These are phyloP conservation scores for Sitophilus oryzae DNA, from an alignment of 1,140 invertebrate genomes.

Conservation along the genomic window DNA sequence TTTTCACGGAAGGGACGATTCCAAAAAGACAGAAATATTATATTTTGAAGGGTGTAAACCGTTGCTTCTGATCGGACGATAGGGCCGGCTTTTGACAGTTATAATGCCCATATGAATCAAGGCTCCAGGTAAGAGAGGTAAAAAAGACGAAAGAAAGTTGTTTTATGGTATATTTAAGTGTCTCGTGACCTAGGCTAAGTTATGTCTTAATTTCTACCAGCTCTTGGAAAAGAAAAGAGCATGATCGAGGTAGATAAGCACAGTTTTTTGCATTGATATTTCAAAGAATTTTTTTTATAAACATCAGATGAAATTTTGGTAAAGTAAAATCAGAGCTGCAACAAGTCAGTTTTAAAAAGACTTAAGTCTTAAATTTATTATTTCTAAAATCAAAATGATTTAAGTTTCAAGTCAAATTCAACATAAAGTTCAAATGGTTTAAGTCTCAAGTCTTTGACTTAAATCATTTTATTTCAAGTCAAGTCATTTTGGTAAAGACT, in stretches of 20 bases:
- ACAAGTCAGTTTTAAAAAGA: no score
- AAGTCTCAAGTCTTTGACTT: no score
- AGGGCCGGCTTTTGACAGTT: conserved; percentile 17
- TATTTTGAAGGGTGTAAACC: conserved; percentile 21
- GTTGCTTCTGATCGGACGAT: conserved; percentile 13
- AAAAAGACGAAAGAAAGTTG: conserved; percentile 1
- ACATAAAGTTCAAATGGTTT: no score
- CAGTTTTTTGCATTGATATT: no score
- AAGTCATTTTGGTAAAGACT: no score
- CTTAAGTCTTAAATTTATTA: no score
- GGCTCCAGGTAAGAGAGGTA: conserved; percentile 14
- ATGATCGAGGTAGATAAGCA: neutral
- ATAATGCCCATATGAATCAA: conserved; percentile 24
- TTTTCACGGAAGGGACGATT: conserved; percentile 17
- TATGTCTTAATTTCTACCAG: conserved; percentile 18
- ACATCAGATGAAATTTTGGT: no score
- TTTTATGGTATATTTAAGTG: conserved; percentile 14
- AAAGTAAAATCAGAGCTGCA: no score
- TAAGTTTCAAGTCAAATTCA: no score
- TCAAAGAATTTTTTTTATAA: no score
- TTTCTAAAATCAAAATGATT: no score
- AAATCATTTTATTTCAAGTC: no score
- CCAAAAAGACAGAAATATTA: conserved; percentile 19
- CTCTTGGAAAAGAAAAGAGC: neutral
- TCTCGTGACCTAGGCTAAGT: conserved; percentile 10